These are phyloP conservation scores for Strigamia maritima DNA, from an alignment of 2,888 invertebrate species.

Conservation along the genomic window DNA sequence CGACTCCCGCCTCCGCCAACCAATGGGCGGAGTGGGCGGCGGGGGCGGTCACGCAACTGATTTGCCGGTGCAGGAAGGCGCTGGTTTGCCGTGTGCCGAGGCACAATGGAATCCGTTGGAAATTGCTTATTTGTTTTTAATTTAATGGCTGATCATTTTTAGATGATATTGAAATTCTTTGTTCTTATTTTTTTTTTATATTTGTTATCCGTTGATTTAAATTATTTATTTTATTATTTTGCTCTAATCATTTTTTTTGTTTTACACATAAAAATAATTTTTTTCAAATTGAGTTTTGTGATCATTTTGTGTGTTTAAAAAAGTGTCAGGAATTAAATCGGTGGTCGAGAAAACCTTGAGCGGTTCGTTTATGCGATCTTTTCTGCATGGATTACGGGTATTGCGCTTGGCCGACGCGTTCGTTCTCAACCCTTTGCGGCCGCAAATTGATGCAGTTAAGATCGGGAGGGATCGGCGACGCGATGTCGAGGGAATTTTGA, in stretches of 20 bases:
- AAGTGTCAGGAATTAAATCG: background rate
- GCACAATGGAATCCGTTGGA: slow-evolving; percentile 15
- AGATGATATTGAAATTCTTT: slow-evolving; percentile 24
- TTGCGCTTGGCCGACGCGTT: slow-evolving; percentile 4
- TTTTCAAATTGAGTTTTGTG: background rate
- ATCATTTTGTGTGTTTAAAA: background rate
- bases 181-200: background rate
- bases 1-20: slow-evolving; percentile 28
- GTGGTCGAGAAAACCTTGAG: background rate
- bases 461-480: background rate
- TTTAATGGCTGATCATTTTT: background rate
- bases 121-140: background rate
- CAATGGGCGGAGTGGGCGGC: slow-evolving; percentile 34
- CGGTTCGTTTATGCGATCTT: background rate
- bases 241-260: background rate
- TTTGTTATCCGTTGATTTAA: background rate
- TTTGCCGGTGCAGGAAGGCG: slow-evolving; percentile 29
- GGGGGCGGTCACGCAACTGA: slow-evolving; percentile 34
- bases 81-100: slow-evolving; percentile 17
- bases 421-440: slow-evolving; percentile 23
- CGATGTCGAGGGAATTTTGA: slow-evolving; percentile 22
- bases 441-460: slow-evolving; percentile 29
- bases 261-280: background rate
- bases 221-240: background rate
- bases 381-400: background rate